phyloP scores from a whole-genome alignment of 2,888 invertebrate genomes.

The Drosophila colorata region DNA sequence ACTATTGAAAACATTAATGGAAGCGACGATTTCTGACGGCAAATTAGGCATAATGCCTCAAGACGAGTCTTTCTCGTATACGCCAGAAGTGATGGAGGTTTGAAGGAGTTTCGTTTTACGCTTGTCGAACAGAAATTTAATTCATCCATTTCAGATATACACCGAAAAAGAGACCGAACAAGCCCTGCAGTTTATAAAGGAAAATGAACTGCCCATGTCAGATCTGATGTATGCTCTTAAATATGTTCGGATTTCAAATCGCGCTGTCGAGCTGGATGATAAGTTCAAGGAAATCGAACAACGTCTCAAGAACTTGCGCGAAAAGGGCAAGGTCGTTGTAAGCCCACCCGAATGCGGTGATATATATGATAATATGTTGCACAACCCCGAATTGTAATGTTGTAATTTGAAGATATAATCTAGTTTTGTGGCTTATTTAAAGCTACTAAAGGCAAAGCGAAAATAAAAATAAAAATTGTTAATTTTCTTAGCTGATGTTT shows the following conservation, averaged over 20 bases:
- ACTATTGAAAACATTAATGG: not conserved
- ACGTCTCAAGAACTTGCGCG: conserved; percentile 15
- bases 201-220: conserved; percentile 55
- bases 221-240: conserved; percentile 57
- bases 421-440: not conserved
- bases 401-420: too few species aligned
- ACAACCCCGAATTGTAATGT: not conserved
- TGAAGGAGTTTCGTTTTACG: not conserved
- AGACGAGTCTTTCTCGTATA: conserved; percentile 21
- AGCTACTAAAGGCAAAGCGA: not conserved
- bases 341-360: conserved; percentile 34
- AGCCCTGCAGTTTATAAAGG: conserved; percentile 48
- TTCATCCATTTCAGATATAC: conserved; percentile 31
- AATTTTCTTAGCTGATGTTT: too few species aligned
- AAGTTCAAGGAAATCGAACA: conserved; percentile 20
- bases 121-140: not conserved
- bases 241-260: conserved; percentile 56
- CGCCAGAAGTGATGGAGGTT: conserved; percentile 42
- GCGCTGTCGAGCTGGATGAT: conserved; percentile 10
- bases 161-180: conserved; percentile 44
- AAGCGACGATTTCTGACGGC: conserved; percentile 22
- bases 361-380: not conserved
- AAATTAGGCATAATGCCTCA: conserved; percentile 14
- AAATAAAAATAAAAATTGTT: not conserved
- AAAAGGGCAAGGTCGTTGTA: conserved; percentile 22